Conservation (phyloP, 1,140 invertebrate species). For the Heliconius hewitsoni region DNA sequence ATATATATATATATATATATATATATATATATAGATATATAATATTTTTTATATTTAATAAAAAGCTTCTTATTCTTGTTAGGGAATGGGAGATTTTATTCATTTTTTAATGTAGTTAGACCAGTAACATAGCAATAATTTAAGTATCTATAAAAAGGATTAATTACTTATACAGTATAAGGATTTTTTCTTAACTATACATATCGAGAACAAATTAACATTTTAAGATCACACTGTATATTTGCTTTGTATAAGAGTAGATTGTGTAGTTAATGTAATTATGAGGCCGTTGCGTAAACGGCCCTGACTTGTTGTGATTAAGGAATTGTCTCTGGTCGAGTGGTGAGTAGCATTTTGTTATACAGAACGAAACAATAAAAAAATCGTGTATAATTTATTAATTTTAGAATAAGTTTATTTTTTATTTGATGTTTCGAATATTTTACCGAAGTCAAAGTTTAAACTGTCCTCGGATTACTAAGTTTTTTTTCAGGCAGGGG, state of each 20-base stretch:
- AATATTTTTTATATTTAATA: too few relatives aligned
- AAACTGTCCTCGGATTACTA: neutral
- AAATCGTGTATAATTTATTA: neutral
- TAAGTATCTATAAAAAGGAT: too few relatives aligned
- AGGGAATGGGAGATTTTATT: too few relatives aligned
- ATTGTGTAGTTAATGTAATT: constrained; percentile 79
- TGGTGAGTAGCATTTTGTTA: constrained; percentile 55
- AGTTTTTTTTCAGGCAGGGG: too few relatives aligned
- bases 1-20: too few relatives aligned
- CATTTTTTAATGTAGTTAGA: too few relatives aligned
- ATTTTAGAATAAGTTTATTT: neutral
- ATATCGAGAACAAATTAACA: neutral
- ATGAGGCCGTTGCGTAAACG: constrained; percentile 77
- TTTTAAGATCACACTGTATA: constrained; percentile 55
- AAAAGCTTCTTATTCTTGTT: too few relatives aligned
- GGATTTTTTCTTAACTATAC: too few relatives aligned
- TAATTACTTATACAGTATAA: too few relatives aligned
- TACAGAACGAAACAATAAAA: neutral
- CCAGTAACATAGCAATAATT: too few relatives aligned
- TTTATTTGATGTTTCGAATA: neutral
- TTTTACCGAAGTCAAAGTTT: neutral
- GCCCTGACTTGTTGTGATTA: constrained; percentile 75
- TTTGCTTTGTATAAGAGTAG: constrained; percentile 57
- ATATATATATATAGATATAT: too few relatives aligned
- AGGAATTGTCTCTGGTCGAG: constrained; percentile 64